These are phyloP conservation scores for Hirtodrosophila confusa DNA, from an alignment of 2,888 invertebrate species.

Conservation along the genomic window DNA sequence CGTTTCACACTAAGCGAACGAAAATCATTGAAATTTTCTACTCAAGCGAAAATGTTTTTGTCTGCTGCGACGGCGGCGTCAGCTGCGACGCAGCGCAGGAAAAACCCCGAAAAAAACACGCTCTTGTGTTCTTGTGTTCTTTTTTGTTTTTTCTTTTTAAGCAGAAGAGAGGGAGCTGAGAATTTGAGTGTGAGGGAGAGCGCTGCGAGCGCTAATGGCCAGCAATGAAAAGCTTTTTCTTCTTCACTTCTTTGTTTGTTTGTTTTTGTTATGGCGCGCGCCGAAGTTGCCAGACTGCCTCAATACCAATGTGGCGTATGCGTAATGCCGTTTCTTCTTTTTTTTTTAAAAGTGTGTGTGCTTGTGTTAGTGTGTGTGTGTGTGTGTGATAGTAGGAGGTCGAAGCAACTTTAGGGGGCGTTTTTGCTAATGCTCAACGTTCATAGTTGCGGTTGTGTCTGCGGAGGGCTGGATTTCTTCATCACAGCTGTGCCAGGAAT, in stretches of 20 bases:
- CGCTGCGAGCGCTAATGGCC: constrained; percentile 47
- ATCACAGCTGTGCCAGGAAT: constrained; percentile 33
- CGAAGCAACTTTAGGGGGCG: constrained; percentile 4
- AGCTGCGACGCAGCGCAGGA: constrained; percentile 54
- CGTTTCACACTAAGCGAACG: constrained; percentile 81
- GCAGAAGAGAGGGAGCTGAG: constrained; percentile 4
- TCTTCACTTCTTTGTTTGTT: constrained; percentile 45
- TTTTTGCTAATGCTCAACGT: constrained; percentile 32
- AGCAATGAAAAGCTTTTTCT: constrained; percentile 66
- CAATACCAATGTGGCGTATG: constrained; percentile 65
- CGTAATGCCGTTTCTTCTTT: constrained; percentile 51
- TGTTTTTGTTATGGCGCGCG: constrained; percentile 55
- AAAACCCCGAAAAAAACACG: constrained; percentile 52
- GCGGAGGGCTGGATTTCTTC: constrained; percentile 22
- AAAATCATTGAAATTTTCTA: constrained; percentile 69
- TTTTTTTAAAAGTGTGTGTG: constrained; percentile 21
- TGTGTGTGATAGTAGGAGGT: constrained; percentile 1
- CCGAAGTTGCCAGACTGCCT: constrained; percentile 64
- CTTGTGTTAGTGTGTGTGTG: not conserved
- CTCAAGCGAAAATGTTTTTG: constrained; percentile 64
- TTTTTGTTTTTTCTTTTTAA: constrained; percentile 29
- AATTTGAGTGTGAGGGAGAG: constrained; percentile 7
- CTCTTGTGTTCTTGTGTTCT: no score
- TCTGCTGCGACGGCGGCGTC: constrained; percentile 34
- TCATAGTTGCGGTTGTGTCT: constrained; percentile 37